Conservation (phyloP, 2,888 invertebrate species). For the Dinocampus coccinellae region DNA sequence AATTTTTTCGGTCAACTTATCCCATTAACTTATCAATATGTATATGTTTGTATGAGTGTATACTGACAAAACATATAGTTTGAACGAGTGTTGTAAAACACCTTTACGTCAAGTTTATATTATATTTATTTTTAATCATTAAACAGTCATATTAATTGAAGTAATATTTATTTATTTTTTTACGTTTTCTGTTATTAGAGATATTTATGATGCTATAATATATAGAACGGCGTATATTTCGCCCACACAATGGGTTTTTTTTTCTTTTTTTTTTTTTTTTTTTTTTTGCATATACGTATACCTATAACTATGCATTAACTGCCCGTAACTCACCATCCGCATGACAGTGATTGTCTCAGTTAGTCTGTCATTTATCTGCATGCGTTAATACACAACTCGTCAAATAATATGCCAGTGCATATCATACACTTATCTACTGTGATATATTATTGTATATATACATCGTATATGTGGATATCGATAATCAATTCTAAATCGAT, state of each 20-base stretch:
- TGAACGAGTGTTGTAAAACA: not conserved
- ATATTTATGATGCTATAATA: conserved; percentile 3
- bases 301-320: conserved; percentile 56
- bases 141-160: not conserved
- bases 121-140: not conserved
- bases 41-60: not conserved
- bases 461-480: not conserved
- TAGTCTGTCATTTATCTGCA: conserved; percentile 48
- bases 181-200: not conserved
- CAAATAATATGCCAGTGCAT: not conserved
- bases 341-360: conserved; percentile 68
- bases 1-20: conserved; percentile 9
- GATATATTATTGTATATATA: not conserved
- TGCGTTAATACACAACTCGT: conserved; percentile 3
- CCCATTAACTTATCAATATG: not conserved
- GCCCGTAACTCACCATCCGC: conserved; percentile 64
- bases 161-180: not conserved
- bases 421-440: not conserved
- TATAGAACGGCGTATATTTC: not conserved
- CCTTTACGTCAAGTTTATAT: not conserved
- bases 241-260: not conserved
- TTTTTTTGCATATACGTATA: not conserved
- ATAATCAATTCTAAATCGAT: conserved; percentile 27
- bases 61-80: not conserved
- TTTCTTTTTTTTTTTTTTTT: no score